Conservation (phyloP, 2,797 vertebrate species). For the Danio aesculapii region DNA sequence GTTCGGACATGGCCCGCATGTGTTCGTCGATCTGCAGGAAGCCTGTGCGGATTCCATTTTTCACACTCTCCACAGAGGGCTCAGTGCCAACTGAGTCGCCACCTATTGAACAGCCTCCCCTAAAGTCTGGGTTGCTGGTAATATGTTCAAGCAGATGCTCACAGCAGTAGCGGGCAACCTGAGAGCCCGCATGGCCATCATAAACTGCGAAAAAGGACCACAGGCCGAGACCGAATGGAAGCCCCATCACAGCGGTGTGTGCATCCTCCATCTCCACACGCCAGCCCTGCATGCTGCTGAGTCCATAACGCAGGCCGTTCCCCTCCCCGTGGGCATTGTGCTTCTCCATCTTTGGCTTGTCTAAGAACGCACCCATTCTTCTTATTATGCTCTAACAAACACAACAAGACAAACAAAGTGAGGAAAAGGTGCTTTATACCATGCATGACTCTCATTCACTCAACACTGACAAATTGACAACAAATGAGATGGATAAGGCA, state of each 20-base stretch:
- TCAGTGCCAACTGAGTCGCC: slow-evolving; percentile 66
- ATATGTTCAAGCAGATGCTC: slow-evolving; percentile 99
- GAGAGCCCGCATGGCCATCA: slow-evolving; percentile 97
- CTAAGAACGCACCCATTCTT: slow-evolving; percentile 98
- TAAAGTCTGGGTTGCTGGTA: slow-evolving; percentile 98
- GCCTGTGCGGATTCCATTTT: slow-evolving; percentile 96
- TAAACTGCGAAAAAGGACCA: slow-evolving; percentile 99
- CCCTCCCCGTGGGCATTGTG: slow-evolving; percentile 96
- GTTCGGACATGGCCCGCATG: slow-evolving; percentile 98
- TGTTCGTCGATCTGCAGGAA: slow-evolving; percentile 99
- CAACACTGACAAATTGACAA: not conserved
- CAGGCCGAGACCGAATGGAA: slow-evolving; percentile 90
- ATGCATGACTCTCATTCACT: not conserved
- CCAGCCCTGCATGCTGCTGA: slow-evolving; percentile 99
- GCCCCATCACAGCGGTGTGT: slow-evolving; percentile 94
- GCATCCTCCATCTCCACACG: slow-evolving; percentile 99
- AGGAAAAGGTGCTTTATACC: not conserved
- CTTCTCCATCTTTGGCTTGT: slow-evolving; percentile 99
- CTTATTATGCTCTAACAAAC: slow-evolving; percentile 69
- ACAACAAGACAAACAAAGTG: slow-evolving; percentile 58
- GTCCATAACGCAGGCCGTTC: slow-evolving; percentile 91
- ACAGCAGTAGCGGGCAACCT: slow-evolving; percentile 99
- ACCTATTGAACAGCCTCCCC: slow-evolving; percentile 66
- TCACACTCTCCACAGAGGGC: slow-evolving; percentile 92
- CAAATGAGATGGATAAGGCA: not conserved